Base-by-base conservation (phyloP, 2,797 vertebrate species). In the Hippoglossus hippoglossus region DNA sequence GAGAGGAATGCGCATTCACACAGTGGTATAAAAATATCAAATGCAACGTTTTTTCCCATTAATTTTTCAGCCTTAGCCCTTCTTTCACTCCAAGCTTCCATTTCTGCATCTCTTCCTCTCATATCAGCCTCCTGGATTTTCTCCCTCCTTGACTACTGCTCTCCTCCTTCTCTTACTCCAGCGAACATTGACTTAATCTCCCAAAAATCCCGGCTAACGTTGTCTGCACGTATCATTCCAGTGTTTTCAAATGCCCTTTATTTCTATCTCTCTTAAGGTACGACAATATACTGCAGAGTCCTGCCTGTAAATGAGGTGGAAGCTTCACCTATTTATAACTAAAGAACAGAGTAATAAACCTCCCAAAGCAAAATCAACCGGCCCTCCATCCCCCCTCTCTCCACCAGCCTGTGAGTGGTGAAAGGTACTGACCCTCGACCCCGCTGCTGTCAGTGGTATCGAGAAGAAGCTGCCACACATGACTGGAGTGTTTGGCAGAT, bases 371-470 rank as follows among this genome's bases (percentile, higher is more conserved):
- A n/a, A 62, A 89, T 92, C 77, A 77, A 91, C 89, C 73, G 72
- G 57, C 63, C 7, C 73, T 87, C 75, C 58, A 74, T 72, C 50
- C 71, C 61, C 51, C 59, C 60, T 73, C 70, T 59, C 71, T 63
- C 63, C 22, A 8, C 73, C 73, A 73, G 79, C 83, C 81, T 77
- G 77, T 63, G 67, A 82, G 75, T 51, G 81, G 65, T 70, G 83
- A 81, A 71, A 71, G 24, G 50, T 7, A 13, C n/a, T 61, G 79
- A 88, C 87, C 90, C 39, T 36, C 85, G 73, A 91, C 90, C 83
- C 61, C 18, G 19, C 52, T 24, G 74, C 73, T 78, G 80, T 87
- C 81, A 63, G 84, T 15, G 49, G 52, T 56, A 1, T 53, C 21
- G 13, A 73, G 70, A 68, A 77, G 77, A 73, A 12, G 47, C 75